Conservation (phyloP, 2,797 vertebrate genomes). For the Numenius phaeopus region DNA sequence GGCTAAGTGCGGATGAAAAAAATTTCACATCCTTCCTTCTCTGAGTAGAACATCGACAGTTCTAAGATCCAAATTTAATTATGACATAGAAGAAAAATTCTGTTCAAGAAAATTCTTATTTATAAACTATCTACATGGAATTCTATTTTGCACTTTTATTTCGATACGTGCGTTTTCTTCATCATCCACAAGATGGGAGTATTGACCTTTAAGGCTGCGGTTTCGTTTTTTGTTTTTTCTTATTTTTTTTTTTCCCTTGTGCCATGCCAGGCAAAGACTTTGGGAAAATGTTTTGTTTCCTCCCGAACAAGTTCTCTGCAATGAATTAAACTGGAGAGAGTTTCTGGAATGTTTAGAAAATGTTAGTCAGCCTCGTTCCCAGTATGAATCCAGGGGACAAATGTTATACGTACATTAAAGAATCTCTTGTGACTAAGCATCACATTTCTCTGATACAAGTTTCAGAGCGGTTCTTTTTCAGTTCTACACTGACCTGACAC, state of each 20-base stretch:
- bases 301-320: neutral
- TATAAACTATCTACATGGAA: neutral
- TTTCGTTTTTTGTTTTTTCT: neutral
- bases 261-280: neutral
- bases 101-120: neutral
- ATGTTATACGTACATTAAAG: neutral
- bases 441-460: neutral
- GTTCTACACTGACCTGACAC: neutral
- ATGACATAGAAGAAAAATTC: neutral
- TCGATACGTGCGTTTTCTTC: constrained; percentile 18
- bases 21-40: neutral
- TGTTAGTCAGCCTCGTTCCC: neutral
- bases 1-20: neutral
- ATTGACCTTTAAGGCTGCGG: constrained; percentile 43
- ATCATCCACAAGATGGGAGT: constrained; percentile 79
- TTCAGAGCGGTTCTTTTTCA: neutral
- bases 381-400: neutral
- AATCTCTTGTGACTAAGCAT: neutral
- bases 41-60: neutral
- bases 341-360: neutral
- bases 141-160: neutral
- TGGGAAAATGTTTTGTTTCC: neutral
- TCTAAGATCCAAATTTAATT: neutral
- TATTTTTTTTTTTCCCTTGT: neutral
- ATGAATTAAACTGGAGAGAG: neutral